These are phyloP conservation scores for Tillus elongatus DNA, from an alignment of 2,888 invertebrate species.

Conservation along the genomic window DNA sequence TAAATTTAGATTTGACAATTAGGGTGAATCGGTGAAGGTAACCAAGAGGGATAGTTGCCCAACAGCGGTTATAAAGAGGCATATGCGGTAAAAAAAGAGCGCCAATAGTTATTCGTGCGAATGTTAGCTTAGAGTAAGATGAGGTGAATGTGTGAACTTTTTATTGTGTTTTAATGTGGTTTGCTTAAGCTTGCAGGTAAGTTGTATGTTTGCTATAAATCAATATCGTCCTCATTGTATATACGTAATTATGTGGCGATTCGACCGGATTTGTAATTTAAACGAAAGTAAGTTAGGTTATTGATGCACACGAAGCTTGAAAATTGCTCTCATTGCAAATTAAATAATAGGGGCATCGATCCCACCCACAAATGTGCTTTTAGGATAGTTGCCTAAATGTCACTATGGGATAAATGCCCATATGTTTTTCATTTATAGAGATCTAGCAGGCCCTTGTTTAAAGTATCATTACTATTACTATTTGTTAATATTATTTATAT, in stretches of 20 bases:
- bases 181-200: not conserved
- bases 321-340: not conserved
- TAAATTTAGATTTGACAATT: too few relatives aligned
- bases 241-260: not conserved
- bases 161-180: not conserved
- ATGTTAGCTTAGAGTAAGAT: not conserved
- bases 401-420: slow-evolving; percentile 1
- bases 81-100: not conserved
- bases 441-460: too few relatives aligned
- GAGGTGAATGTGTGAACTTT: not conserved
- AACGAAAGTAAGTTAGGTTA: not conserved
- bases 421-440: not conserved
- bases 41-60: slow-evolving; percentile 1
- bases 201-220: not conserved
- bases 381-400: slow-evolving; percentile 1
- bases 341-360: slow-evolving; percentile 1
- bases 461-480: too few relatives aligned
- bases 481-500: too few relatives aligned
- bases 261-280: not conserved
- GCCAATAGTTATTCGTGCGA: not conserved
- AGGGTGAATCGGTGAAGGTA: slow-evolving; percentile 2
- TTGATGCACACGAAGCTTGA: not conserved
- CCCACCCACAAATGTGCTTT: not conserved
- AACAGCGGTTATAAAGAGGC: not conserved
- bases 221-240: slow-evolving; percentile 1